Conservation (phyloP, 2,888 invertebrate species). For the Carcina quercana region DNA sequence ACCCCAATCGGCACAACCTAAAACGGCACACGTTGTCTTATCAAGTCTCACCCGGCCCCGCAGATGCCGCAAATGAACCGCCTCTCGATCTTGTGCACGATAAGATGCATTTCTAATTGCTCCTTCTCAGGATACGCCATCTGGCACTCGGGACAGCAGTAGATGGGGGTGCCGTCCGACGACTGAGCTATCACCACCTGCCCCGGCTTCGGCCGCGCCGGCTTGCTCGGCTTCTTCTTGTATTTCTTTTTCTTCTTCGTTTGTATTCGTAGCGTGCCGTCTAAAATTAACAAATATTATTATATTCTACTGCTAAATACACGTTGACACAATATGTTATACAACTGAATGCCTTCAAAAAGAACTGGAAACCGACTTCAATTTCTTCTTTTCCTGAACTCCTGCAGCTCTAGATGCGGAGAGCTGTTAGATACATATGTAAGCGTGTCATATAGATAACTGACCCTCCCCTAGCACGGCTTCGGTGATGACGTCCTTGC, state of each 20-base stretch:
- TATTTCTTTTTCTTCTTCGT: constrained; percentile 84
- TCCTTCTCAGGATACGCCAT: constrained; percentile 89
- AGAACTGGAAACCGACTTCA: too few relatives aligned
- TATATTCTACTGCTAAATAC: too few relatives aligned
- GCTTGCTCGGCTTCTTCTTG: constrained; percentile 86
- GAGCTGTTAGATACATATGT: too few relatives aligned
- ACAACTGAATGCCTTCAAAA: too few relatives aligned
- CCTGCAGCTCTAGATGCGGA: too few relatives aligned
- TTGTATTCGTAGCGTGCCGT: constrained; percentile 38
- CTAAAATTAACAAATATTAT: too few relatives aligned
- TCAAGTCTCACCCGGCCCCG: constrained; percentile 78
- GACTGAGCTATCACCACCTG: constrained; percentile 85
- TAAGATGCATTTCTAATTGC: constrained; percentile 83
- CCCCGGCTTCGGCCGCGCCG: constrained; percentile 85
- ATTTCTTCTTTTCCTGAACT: too few relatives aligned
- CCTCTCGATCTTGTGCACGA: constrained; percentile 86
- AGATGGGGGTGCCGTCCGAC: constrained; percentile 82
- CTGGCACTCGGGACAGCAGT: constrained; percentile 87
- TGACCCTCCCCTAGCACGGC: constrained; percentile 45
- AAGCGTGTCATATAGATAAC: too few relatives aligned
- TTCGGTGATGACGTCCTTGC: constrained; percentile 35
- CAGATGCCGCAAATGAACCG: constrained; percentile 86
- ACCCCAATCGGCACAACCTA: too few relatives aligned
- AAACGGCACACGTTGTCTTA: too few relatives aligned
- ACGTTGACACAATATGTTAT: too few relatives aligned